Percentiles rank a stretch among this genome's conserved stretches.
Conservation (phyloP, 2,797 vertebrate species). For the Clamator glandarius region DNA sequence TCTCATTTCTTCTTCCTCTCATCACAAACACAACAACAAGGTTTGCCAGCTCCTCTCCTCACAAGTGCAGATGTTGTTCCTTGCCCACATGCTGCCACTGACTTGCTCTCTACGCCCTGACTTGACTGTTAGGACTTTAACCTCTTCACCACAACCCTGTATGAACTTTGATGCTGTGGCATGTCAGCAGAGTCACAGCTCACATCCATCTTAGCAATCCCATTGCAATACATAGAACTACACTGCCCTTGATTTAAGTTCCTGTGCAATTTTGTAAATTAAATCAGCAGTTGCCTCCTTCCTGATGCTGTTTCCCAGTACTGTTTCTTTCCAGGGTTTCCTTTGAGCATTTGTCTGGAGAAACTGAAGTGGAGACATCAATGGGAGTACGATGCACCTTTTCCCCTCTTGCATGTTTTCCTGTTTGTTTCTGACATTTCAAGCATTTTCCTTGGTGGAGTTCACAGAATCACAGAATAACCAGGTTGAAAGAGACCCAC, state of each 20-base stretch:
- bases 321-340: not conserved
- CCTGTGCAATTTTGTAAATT: not conserved
- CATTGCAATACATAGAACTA: not conserved
- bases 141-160: not conserved
- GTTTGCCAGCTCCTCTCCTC: not conserved
- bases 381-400: not conserved
- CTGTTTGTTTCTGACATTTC: not conserved
- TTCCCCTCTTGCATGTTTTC: not conserved
- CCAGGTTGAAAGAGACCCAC: too few relatives aligned
- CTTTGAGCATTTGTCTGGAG: not conserved
- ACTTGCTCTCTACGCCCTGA: not conserved
- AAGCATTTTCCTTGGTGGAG: not conserved
- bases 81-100: not conserved
- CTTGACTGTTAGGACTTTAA: fast-evolving
- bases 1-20: not conserved
- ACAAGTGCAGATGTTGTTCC: not conserved
- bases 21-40: not conserved
- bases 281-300: not conserved
- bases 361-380: not conserved
- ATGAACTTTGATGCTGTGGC: not conserved
- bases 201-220: not conserved
- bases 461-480: too few relatives aligned
- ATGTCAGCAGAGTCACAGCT: not conserved
- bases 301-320: not conserved
- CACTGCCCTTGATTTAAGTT: not conserved